A percentile compares a stretch with the other conserved stretches of the same genome.
phyloP scores from a whole-genome alignment of 2,888 invertebrate genomes.

The Agrotis puta region DNA sequence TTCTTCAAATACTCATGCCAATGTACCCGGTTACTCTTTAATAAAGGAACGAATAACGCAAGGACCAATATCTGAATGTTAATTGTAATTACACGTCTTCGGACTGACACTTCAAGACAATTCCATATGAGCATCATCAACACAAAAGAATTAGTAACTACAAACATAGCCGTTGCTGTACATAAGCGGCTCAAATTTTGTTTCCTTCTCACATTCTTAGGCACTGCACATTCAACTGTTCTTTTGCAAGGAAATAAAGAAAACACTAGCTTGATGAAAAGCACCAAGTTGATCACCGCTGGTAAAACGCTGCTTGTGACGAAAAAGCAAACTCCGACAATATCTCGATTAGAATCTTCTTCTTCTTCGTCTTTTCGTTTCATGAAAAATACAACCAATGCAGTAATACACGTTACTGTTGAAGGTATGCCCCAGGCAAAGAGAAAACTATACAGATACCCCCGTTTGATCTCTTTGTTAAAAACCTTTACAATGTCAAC shows the following conservation, averaged over 20 bases:
- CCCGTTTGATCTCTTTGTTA: slow-evolving; percentile 7
- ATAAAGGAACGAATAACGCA: slow-evolving; percentile 19
- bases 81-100: not conserved
- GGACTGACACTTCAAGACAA: not conserved
- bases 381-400: not conserved
- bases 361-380: not conserved
- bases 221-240: not conserved
- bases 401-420: not conserved
- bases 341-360: not conserved
- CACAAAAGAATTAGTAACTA: slow-evolving; percentile 10
- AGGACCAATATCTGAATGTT: slow-evolving; percentile 7
- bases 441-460: slow-evolving; percentile 25
- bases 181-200: slow-evolving; percentile 15
- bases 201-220: slow-evolving; percentile 3
- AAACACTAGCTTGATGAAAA: slow-evolving; percentile 12
- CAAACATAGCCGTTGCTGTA: slow-evolving; percentile 17
- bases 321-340: not conserved
- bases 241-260: slow-evolving; percentile 5
- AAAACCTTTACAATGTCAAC: slow-evolving; percentile 45
- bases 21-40: slow-evolving; percentile 9
- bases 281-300: not conserved
- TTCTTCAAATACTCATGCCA: slow-evolving; percentile 19
- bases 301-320: not conserved
- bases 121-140: slow-evolving; percentile 13
- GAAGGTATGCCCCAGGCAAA: slow-evolving; percentile 39